Base-by-base conservation (phyloP, 2,888 invertebrate species). In the Rhagium mordax region DNA sequence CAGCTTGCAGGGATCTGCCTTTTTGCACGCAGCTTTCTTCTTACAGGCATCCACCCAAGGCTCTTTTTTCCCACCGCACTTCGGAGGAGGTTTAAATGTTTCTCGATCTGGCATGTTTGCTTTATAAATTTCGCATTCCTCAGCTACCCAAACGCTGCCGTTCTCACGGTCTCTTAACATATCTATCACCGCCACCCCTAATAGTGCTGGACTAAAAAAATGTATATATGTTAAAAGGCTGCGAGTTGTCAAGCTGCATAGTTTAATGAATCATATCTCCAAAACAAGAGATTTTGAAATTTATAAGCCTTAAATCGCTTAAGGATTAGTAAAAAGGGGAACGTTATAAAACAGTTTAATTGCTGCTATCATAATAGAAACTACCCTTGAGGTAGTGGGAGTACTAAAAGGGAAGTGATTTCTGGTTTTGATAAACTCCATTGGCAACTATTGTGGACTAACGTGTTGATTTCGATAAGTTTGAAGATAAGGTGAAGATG, bases 141-240 rank as follows among this genome's bases (percentile, higher is more conserved):
- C 89, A 15, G 89, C 87, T 27, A 89, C 85, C 91, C 91, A 91
- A 0, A 89, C 88, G 2, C 89, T 89, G 0, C 90, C 91, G 81
- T 89, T 90, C 18, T 88, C 86, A 2, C 88, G 89, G 49, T 85
- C 86, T 64, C 80, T 80, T 16, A 88, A 80, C 71, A 88, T 71
- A 4, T 82, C 82, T 33, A 88, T 78, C 82, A 88, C 81, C 8
- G 86, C 87, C 74, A 83, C 79, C 3, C 86, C 87, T 0, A 88
- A 86, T 74, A 83, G 79, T 24, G 77, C 78, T 0, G 82, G 67
- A 18, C 84, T 84, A 64, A 55, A 72, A 55, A 72, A 71, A 15
- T 49, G 70, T 33, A 47, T 8, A 47, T n/a, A 47, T 3, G 2
- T 47, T 3, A 47, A 47, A n/a, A 47, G 8, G 47, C 3, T n/a